These are phyloP conservation scores for Oreocharis arfaki DNA, from an alignment of 2,113 vertebrate species.

Conservation along the genomic window DNA sequence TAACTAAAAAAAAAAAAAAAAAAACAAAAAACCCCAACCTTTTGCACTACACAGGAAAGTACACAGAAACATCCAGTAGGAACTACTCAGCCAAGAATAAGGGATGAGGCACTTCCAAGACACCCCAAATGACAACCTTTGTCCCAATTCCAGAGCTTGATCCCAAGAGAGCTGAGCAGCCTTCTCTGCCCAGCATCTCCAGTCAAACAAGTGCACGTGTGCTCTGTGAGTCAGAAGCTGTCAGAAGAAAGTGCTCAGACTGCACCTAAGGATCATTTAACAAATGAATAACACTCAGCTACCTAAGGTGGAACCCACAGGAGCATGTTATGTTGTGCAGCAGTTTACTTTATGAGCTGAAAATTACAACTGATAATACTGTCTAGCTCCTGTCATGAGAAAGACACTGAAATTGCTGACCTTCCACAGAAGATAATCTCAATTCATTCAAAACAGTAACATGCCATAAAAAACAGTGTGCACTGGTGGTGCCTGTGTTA, in stretches of 20 bases:
- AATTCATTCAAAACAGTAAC: slow-evolving; percentile 8
- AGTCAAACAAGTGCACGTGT: fast-evolving
- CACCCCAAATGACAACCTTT: background rate
- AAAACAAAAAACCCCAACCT: too few relatives aligned
- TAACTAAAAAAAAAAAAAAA: background rate
- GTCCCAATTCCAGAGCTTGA: background rate
- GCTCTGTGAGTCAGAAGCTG: background rate
- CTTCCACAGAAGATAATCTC: slow-evolving; percentile 28
- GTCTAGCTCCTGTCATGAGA: slow-evolving; percentile 15
- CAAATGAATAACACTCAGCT: background rate
- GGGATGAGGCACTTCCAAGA: background rate
- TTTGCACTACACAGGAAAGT: background rate
- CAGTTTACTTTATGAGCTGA: background rate
- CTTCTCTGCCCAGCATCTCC: background rate
- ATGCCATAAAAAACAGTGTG: background rate
- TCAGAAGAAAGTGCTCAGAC: background rate
- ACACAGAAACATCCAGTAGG: background rate
- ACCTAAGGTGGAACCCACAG: background rate
- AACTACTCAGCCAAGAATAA: background rate
- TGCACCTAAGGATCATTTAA: background rate
- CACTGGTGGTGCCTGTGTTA: background rate
- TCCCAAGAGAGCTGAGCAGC: background rate
- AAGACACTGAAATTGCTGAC: background rate
- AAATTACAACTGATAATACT: slow-evolving; percentile 12
- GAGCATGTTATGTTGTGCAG: background rate